Base-by-base conservation (phyloP, 1,140 invertebrate genomes). In the Ceratosolen solmsi region DNA sequence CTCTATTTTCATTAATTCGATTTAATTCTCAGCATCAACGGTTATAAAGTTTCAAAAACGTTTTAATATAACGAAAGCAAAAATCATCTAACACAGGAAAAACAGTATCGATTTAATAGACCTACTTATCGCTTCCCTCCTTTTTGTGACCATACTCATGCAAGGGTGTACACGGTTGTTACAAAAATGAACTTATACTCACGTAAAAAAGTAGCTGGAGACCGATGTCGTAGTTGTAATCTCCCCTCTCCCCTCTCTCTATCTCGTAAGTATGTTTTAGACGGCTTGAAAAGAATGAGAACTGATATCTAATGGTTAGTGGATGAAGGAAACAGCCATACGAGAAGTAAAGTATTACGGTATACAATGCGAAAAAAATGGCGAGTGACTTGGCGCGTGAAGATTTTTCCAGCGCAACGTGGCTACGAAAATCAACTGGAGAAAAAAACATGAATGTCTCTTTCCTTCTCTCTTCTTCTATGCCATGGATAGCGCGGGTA, bases 121-220 rank as follows among this genome's bases (percentile, higher is more conserved):
- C 17, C 5, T 54, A 54, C 51, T 5, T 15, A 15, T 54, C 51
- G 51, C 17, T 22, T 54, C 51, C 17, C 51, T 54, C 51, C 20
- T 22, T n/a, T n/a, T n/a, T n/a, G n/a, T n/a, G n/a, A n/a, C n/a
- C n/a, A n/a, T n/a, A n/a, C n/a, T n/a, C n/a, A n/a, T n/a, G n/a
- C n/a, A n/a, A n/a, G n/a, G n/a, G n/a, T n/a, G n/a, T n/a, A n/a
- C n/a, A n/a, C n/a, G n/a, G n/a, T n/a, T n/a, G n/a, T n/a, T n/a
- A 54, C 54, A 84, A 68, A 65, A 84, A 85, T 79, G 68, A 80
- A 83, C 83, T 74, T 46, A 25, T 82, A 65, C 33, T n/a, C 38
- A 51, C 83, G 41, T 13, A 56, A 79, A 79, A 56, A 79, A 49
- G 77, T 25, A 79, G 46, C 36, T 60, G 60, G 82, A 83, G 78